These are phyloP conservation scores for Creontiades dilutus DNA, from an alignment of 2,888 invertebrate genomes.

Conservation along the genomic window DNA sequence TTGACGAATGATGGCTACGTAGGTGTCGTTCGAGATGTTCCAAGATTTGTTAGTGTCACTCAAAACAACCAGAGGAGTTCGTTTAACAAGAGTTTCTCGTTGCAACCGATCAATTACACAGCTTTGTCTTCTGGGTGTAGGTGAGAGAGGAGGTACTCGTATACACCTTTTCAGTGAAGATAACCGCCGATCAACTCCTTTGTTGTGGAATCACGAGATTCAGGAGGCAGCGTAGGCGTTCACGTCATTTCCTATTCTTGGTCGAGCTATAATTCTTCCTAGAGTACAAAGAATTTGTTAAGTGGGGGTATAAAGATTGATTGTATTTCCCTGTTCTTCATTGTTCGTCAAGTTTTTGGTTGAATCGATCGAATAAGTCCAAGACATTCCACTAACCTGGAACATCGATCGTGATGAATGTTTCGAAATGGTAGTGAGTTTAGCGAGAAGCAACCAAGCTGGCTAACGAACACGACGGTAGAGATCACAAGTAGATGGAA, in stretches of 20 bases:
- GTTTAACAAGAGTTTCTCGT: neutral
- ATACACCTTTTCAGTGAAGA: neutral
- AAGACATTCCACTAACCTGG: no score
- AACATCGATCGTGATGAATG: no score
- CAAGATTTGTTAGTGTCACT: conserved; percentile 12
- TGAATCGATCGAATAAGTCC: no score
- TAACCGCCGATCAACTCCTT: neutral
- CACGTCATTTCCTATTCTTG: neutral
- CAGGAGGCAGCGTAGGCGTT: neutral
- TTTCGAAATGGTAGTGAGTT: no score
- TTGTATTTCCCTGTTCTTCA: no score
- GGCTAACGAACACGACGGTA: no score
- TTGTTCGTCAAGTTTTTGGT: no score
- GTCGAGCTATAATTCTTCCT: no score
- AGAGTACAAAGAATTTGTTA: no score
- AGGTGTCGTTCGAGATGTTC: neutral
- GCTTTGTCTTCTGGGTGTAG: neutral
- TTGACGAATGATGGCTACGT: conserved; percentile 6
- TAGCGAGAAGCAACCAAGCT: no score
- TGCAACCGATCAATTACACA: neutral
- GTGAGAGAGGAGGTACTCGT: neutral
- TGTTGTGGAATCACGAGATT: neutral
- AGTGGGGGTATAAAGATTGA: no score
- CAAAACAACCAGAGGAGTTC: neutral
- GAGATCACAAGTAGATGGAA: no score